Evolutionary conservation across 2,113 vertebrate species (phyloP).

Genomic region (Copsychus sechellarum): DNA sequence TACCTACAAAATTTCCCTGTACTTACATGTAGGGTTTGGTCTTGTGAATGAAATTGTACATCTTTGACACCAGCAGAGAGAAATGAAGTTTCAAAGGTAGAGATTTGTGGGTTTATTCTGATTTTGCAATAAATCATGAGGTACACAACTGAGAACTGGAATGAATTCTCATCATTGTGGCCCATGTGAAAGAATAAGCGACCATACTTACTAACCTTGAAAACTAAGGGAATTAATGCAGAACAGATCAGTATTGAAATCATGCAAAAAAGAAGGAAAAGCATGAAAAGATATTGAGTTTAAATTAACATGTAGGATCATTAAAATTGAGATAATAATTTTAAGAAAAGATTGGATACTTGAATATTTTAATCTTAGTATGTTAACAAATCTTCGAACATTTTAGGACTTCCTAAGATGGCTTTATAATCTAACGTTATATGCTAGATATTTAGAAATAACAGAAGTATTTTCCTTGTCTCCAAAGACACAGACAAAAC

Average conservation of each 20-base stretch:
- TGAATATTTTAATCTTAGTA: neutral
- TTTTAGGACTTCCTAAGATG: neutral
- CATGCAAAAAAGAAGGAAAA: neutral
- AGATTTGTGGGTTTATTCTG: neutral
- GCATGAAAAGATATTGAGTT: neutral
- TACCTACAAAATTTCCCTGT: neutral
- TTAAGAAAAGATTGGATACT: neutral
- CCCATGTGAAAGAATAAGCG: neutral
- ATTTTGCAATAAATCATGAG: neutral
- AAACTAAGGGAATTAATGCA: neutral
- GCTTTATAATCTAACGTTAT: neutral
- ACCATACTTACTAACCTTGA: neutral
- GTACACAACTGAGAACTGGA: neutral
- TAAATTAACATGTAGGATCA: neutral
- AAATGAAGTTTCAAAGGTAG: neutral
- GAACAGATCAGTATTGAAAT: neutral
- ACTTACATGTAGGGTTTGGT: neutral
- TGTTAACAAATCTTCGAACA: neutral
- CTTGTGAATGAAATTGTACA: neutral
- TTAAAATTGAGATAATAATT: neutral
- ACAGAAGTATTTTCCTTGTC: neutral
- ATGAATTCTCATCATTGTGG: neutral
- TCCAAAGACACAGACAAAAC: conserved; percentile 9
- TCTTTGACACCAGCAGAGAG: neutral
- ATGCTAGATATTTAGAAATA: neutral